A percentile compares a stretch with the other conserved stretches of the same genome.
These are phyloP conservation scores for Leiothrix lutea DNA, from an alignment of 2,113 vertebrate species.

Conservation along the genomic window DNA sequence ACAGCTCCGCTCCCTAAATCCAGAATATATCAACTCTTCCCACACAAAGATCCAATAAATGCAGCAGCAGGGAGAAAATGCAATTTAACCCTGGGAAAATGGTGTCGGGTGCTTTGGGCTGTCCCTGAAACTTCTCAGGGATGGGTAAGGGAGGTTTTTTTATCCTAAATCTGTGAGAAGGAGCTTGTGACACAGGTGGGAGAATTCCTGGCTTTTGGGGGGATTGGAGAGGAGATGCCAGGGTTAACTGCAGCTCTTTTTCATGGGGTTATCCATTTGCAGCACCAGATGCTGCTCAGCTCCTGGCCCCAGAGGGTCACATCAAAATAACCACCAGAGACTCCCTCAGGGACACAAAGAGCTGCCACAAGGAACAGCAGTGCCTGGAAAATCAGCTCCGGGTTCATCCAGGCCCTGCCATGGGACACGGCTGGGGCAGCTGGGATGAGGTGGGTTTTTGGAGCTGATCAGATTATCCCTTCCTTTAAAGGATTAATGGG, in stretches of 20 bases:
- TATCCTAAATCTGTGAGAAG: neutral
- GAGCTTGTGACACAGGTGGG: neutral
- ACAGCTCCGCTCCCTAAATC: neutral
- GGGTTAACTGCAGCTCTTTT: neutral
- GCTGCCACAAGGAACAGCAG: neutral
- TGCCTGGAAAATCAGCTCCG: neutral
- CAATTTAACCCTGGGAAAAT: neutral
- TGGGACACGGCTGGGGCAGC: accelerated
- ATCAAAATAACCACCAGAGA: neutral
- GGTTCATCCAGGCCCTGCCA: neutral
- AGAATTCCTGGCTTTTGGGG: neutral
- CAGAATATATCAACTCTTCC: neutral
- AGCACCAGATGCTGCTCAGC: neutral
- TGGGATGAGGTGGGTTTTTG: neutral
- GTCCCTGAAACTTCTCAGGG: neutral
- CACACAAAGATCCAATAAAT: neutral
- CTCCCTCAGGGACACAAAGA: neutral
- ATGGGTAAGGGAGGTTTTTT: accelerated
- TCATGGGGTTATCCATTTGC: neutral
- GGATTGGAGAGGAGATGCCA: neutral
- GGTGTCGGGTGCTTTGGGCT: neutral
- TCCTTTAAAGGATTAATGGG: neutral
- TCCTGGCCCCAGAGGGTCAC: neutral
- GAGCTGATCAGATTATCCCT: neutral
- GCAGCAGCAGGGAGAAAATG: neutral